Evolutionary conservation across 1,140 invertebrate genomes (phyloP).

Genomic region (Ostrea denselamellosa): DNA sequence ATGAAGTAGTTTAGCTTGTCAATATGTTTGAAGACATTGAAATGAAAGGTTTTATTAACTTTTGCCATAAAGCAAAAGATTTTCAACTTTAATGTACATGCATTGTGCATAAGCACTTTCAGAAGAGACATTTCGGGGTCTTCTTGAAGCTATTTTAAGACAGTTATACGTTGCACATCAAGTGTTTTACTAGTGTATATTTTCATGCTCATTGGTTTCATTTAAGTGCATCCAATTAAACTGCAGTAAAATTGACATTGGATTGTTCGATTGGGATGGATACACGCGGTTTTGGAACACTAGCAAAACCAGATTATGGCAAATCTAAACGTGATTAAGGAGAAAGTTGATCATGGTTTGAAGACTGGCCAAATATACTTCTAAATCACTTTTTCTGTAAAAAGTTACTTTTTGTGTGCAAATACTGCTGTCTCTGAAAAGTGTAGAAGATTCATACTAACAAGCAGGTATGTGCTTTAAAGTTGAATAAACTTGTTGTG

Average conservation of each 20-base stretch:
- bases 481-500: not conserved
- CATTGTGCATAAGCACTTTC: slow-evolving; percentile 8
- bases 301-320: slow-evolving; percentile 39
- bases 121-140: slow-evolving; percentile 20
- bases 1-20: slow-evolving; percentile 13
- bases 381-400: not conserved
- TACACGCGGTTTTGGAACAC: slow-evolving; percentile 29
- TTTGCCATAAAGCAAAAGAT: not conserved
- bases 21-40: slow-evolving; percentile 10
- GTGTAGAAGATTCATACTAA: not conserved
- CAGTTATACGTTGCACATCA: not conserved
- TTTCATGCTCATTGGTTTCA: slow-evolving; percentile 30
- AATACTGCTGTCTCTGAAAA: not conserved
- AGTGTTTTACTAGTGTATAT: slow-evolving; percentile 36
- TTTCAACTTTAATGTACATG: not conserved
- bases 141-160: slow-evolving; percentile 24
- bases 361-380: slow-evolving; percentile 23
- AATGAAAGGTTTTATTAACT: not conserved
- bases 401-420: not conserved
- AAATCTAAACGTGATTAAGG: slow-evolving; percentile 35
- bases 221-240: slow-evolving; percentile 38
- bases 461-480: not conserved
- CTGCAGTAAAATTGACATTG: slow-evolving; percentile 35
- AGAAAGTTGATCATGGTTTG: slow-evolving; percentile 27
- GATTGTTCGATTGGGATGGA: slow-evolving; percentile 39